A percentile compares a stretch with the other conserved stretches of the same genome.
Evolutionary conservation across 1,140 invertebrate species (phyloP).

Genomic region (Cydia strobilella): DNA sequence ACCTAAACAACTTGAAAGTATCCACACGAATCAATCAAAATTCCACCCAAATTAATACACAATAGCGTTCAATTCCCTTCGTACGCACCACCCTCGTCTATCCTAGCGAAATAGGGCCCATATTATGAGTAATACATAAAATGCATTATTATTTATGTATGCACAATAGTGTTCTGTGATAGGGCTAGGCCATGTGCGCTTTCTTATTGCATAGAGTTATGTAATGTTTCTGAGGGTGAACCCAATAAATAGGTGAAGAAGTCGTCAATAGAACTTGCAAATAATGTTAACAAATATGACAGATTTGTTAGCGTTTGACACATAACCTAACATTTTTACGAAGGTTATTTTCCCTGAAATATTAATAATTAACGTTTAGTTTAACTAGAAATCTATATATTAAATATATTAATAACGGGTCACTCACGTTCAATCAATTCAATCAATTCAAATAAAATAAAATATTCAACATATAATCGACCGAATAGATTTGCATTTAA

Average conservation of each 20-base stretch:
- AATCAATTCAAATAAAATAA: no score
- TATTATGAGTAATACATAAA: constrained; percentile 11
- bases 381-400: no score
- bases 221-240: background rate
- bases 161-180: background rate
- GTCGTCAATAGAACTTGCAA: no score
- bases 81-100: background rate
- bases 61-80: constrained; percentile 3
- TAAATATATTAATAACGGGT: no score
- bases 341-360: no score
- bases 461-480: no score
- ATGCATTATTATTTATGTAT: background rate
- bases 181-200: background rate
- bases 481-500: no score
- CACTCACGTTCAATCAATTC: no score
- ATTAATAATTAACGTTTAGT: no score
- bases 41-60: background rate
- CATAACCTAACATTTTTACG: no score
- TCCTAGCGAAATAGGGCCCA: constrained; percentile 5
- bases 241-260: background rate
- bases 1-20: background rate
- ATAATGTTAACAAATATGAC: no score
- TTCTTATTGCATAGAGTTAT: constrained; percentile 5
- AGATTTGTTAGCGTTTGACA: no score
- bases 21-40: background rate